Evolutionary conservation across 92 coral and sea anemone species (phyloP), one percentile per base, ranked within the genome.

Genomic region (Umimayanthus kanabou): DNA sequence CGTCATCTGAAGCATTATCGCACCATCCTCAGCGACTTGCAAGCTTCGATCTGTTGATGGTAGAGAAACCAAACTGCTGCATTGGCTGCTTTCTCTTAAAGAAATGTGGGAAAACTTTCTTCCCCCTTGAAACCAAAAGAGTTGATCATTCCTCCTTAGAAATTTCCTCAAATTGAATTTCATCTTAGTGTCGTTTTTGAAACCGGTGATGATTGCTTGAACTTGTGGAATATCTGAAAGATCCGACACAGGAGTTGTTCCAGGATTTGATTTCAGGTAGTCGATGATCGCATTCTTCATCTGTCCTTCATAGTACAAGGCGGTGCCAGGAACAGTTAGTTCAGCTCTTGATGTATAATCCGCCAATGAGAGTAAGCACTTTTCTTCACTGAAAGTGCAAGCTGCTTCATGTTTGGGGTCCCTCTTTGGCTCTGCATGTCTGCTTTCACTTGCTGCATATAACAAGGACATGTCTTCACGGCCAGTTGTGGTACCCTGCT

Each of bases 341-440:
- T 67, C 76, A 39, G 20, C 39, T 3, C 40, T 23, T 67, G n/a
- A 2, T 9, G 57, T 23, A 47, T 23, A 37, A 67, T 82, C 86
- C 37, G 49, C 57, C n/a, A 67, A 29, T 42, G 86, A 39, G 42
- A 82, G 58, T 29, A 20, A n/a, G 40, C 25, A 82, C 22, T 45
- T 65, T 42, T 77, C 77, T 2, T 25, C 76, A 42, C 72, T 67
- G 50, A 23, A 42, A 45, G 86, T 65, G 26, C 77, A 82, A 25
- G 8, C 37, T 39, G 67, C 16, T 40, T n/a, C 25, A 67, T 82
- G 65, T 42, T 6, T 25, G 37, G 37, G 37, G 37, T 33, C 50
- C 8, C 11, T 9, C 50, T 47, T 9, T 47, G 50, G 50, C 28
- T 14, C 42, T 9, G 20, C 13, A 64, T 82, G 86, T 66, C 65